These are phyloP conservation scores for Glossophaga mutica DNA, from an alignment of 2,797 vertebrate genomes.

Conservation along the genomic window DNA sequence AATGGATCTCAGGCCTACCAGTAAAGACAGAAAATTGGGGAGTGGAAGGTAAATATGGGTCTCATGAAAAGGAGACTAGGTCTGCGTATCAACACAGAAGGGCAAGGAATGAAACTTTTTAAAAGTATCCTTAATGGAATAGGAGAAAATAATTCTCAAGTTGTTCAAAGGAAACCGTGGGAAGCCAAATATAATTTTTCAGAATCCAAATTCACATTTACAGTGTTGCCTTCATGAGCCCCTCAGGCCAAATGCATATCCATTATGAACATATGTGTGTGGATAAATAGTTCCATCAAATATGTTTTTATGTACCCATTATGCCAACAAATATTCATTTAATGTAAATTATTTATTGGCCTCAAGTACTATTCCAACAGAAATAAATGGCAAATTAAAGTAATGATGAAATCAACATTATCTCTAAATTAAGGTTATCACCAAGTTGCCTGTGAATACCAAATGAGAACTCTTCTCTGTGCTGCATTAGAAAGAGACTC, in stretches of 20 bases:
- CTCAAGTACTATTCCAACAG: neutral
- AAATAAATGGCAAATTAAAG: slow-evolving; percentile 36
- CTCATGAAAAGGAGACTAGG: neutral
- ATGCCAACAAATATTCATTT: slow-evolving; percentile 8
- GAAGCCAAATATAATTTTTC: slow-evolving; percentile 39
- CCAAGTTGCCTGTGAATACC: neutral
- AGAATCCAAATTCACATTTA: neutral
- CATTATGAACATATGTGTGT: neutral
- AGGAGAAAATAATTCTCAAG: slow-evolving; percentile 8
- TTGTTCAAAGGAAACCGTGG: slow-evolving; percentile 14
- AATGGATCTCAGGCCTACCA: neutral
- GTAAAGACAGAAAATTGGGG: slow-evolving; percentile 31
- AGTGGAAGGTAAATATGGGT: slow-evolving; percentile 22
- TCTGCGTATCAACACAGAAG: neutral
- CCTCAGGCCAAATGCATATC: neutral
- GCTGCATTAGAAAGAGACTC: neutral
- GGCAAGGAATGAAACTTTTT: neutral
- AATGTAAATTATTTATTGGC: slow-evolving; percentile 30
- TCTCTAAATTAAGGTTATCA: neutral
- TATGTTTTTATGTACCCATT: neutral
- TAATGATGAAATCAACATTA: neutral
- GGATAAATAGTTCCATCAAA: neutral
- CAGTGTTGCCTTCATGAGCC: neutral
- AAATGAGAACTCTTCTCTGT: slow-evolving; percentile 10
- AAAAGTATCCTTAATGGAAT: neutral